Evolutionary conservation across 1,140 invertebrate genomes (phyloP).

Genomic region (Zaprionus camerounensis): DNA sequence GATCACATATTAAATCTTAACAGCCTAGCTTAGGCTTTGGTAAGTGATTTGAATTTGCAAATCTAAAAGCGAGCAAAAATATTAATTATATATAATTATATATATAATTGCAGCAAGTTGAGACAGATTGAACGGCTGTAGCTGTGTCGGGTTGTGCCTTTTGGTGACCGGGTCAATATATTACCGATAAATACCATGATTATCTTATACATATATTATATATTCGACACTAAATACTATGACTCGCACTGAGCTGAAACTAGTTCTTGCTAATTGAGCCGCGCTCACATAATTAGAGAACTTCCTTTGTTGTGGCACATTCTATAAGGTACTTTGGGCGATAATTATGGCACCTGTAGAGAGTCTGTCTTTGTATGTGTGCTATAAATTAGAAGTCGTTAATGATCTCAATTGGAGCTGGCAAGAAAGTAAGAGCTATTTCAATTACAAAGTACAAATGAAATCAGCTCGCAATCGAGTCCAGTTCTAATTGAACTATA

Average conservation of each 20-base stretch:
- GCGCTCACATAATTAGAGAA: constrained; percentile 4
- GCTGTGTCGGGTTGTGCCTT: constrained; percentile 2
- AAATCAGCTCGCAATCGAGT: constrained; percentile 8
- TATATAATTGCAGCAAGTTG: constrained; percentile 26
- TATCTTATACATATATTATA: constrained; percentile 9
- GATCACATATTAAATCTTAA: neutral
- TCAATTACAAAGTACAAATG: constrained; percentile 5
- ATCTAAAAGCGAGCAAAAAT: constrained; percentile 16
- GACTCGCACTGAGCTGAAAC: neutral
- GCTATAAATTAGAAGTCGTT: constrained; percentile 17
- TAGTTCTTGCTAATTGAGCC: neutral
- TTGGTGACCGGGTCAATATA: constrained; percentile 42
- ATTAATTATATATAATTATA: constrained; percentile 54
- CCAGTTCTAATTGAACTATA: constrained; percentile 1
- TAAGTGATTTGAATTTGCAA: constrained; percentile 4
- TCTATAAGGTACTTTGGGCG: constrained; percentile 8
- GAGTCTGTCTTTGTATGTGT: constrained; percentile 1
- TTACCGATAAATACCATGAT: constrained; percentile 49
- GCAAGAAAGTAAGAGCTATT: constrained; percentile 26
- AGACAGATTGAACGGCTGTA: constrained; percentile 19
- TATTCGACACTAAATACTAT: neutral
- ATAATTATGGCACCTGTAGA: constrained; percentile 34
- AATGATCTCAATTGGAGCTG: constrained; percentile 17
- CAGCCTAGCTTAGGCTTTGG: neutral
- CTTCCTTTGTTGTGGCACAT: neutral